Evolutionary conservation across 2,113 vertebrate genomes (phyloP).

Genomic region (Calidris pygmaea): DNA sequence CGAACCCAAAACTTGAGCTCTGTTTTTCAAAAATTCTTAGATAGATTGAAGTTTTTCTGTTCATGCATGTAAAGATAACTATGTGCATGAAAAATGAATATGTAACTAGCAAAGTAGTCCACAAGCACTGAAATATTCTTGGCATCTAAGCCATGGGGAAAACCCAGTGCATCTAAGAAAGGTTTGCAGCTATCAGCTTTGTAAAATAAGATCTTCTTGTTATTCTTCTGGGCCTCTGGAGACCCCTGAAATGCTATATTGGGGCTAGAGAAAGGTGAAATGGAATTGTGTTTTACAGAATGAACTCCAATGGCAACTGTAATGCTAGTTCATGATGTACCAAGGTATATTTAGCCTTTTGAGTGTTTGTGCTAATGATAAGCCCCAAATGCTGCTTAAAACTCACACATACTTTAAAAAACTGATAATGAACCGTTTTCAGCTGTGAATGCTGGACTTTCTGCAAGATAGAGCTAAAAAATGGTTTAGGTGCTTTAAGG

Average conservation of each 20-base stretch:
- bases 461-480: not conserved
- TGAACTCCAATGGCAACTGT: not conserved
- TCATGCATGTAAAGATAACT: not conserved
- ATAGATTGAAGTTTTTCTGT: not conserved
- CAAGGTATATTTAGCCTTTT: conserved; percentile 1
- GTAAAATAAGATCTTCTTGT: conserved; percentile 14
- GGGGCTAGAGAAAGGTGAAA: conserved; percentile 22
- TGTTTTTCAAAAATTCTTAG: not conserved
- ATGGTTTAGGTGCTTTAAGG: not conserved
- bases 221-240: conserved; percentile 9
- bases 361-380: not conserved
- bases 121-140: not conserved
- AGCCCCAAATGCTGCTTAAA: conserved; percentile 9
- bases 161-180: not conserved
- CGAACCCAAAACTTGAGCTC: accelerated
- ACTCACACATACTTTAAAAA: not conserved
- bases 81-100: conserved; percentile 13
- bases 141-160: conserved; percentile 10
- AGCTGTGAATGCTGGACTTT: not conserved
- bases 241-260: not conserved
- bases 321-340: conserved; percentile 2
- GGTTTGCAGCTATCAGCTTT: conserved; percentile 17
- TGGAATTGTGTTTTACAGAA: not conserved
- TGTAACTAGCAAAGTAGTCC: not conserved
- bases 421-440: not conserved